Conservation (phyloP, 2,888 invertebrate genomes). For the Ophraella communa region DNA sequence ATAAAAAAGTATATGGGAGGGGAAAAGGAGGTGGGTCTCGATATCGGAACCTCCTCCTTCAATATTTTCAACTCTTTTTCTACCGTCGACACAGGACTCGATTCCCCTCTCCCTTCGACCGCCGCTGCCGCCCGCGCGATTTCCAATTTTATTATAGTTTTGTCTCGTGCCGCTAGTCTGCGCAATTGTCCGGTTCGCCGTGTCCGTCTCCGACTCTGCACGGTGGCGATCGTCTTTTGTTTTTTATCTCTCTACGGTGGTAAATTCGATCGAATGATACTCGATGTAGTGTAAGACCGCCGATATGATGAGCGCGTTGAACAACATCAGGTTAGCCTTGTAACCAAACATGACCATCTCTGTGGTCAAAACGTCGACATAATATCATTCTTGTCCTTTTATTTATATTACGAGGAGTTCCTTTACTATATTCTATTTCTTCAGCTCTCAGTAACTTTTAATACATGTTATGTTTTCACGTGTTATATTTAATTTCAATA, state of each 20-base stretch:
- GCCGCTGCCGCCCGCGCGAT: conserved; percentile 42
- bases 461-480: too few species aligned
- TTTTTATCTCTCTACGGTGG: conserved; percentile 20
- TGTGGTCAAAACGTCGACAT: neutral
- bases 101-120: conserved; percentile 31
- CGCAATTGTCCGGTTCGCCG: conserved; percentile 38
- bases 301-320: conserved; percentile 16
- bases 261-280: conserved; percentile 34
- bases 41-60: conserved; percentile 57
- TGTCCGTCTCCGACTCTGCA: conserved; percentile 8
- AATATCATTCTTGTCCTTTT: neutral
- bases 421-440: neutral
- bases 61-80: conserved; percentile 51
- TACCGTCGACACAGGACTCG: conserved; percentile 34
- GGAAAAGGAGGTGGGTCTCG: conserved; percentile 54
- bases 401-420: neutral
- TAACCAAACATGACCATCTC: conserved; percentile 12
- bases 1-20: conserved; percentile 48
- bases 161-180: conserved; percentile 42
- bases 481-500: too few species aligned
- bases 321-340: conserved; percentile 29
- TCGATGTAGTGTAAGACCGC: conserved; percentile 21
- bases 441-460: too few species aligned
- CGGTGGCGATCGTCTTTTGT: conserved; percentile 36
- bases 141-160: conserved; percentile 58